Percentiles rank a stretch among this genome's conserved stretches.
These are phyloP conservation scores for Sitta carolinensis DNA, from an alignment of 2,797 vertebrate species.

Conservation along the genomic window DNA sequence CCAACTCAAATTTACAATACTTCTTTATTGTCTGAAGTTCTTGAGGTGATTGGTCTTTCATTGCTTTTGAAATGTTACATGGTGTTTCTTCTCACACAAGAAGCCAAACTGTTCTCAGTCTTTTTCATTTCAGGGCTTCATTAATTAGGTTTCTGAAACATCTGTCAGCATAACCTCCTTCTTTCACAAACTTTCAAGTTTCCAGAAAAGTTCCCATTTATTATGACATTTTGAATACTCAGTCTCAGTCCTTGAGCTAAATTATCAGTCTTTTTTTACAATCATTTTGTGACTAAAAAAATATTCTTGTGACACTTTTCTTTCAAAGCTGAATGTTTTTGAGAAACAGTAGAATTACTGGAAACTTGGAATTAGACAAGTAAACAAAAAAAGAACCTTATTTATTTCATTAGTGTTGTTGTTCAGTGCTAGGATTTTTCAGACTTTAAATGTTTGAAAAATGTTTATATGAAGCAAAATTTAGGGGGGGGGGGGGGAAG, in stretches of 20 bases:
- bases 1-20: not conserved
- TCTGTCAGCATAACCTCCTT: conserved; percentile 34
- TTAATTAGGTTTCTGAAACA: conserved; percentile 46
- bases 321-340: not conserved
- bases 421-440: not conserved
- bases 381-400: not conserved
- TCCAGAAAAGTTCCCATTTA: conserved; percentile 27
- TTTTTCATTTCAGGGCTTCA: conserved; percentile 24
- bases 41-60: not conserved
- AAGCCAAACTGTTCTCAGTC: not conserved
- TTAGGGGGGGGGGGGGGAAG: not conserved
- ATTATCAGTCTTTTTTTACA: not conserved
- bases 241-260: not conserved
- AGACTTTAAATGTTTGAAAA: not conserved
- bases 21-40: not conserved
- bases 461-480: not conserved
- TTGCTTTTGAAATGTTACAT: not conserved
- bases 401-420: not conserved
- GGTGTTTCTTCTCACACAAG: not conserved
- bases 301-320: not conserved
- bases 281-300: conserved; percentile 6
- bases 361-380: not conserved
- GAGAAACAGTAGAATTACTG: not conserved
- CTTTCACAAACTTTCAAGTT: conserved; percentile 29
- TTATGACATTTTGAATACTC: conserved; percentile 28